These are phyloP conservation scores for Oreochromis aureus DNA, from an alignment of 2,113 vertebrate genomes.

Conservation along the genomic window DNA sequence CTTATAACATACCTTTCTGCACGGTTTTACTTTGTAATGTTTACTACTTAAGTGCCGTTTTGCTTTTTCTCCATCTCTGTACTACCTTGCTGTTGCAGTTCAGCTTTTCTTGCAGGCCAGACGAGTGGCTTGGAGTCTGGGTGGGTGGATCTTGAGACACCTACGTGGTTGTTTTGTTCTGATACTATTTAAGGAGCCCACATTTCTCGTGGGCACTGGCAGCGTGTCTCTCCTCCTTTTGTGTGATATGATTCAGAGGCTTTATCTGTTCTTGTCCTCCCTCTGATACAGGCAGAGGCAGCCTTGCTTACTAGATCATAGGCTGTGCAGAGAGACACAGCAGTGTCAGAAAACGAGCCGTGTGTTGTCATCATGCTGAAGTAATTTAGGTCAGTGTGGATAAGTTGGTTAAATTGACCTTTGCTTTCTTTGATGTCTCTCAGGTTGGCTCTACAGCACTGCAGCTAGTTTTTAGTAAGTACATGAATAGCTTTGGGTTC, in stretches of 20 bases:
- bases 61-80: not conserved
- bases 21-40: not conserved
- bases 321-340: constrained; percentile 39
- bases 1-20: not conserved
- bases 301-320: constrained; percentile 53
- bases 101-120: constrained; percentile 21
- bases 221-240: constrained; percentile 58
- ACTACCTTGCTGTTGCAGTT: not conserved
- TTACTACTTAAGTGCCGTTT: not conserved
- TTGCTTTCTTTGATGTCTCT: constrained; percentile 45
- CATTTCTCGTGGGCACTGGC: constrained; percentile 65
- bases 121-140: constrained; percentile 24
- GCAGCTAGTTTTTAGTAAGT: constrained; percentile 23
- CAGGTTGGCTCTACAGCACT: constrained; percentile 9
- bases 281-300: constrained; percentile 57
- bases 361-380: constrained; percentile 50
- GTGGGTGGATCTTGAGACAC: constrained; percentile 59
- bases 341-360: constrained; percentile 43
- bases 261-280: constrained; percentile 59
- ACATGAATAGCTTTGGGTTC: constrained; percentile 7
- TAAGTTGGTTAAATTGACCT: constrained; percentile 50
- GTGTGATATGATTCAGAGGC: constrained; percentile 64
- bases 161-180: constrained; percentile 57
- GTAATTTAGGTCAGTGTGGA: constrained; percentile 59
- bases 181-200: constrained; percentile 67